Evolutionary conservation across 2,113 vertebrate genomes (phyloP).

Genomic region (Syngnathus floridae): DNA sequence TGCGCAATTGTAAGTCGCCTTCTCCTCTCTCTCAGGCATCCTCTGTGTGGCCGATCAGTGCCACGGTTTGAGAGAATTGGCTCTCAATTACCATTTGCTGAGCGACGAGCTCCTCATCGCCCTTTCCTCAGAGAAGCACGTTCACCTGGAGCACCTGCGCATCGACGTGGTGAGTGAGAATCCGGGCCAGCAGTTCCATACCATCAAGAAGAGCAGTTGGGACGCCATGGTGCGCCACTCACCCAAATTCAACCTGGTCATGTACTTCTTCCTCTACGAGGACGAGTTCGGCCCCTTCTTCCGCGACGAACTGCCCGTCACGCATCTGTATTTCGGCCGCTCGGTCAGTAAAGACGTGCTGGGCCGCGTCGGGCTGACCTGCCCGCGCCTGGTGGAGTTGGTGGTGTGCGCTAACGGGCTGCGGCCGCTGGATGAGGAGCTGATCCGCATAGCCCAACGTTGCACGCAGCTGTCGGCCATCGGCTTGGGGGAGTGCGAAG

Average conservation of each 20-base stretch:
- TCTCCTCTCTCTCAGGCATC: slow-evolving; percentile 45
- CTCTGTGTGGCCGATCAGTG: slow-evolving; percentile 86
- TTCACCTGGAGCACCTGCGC: slow-evolving; percentile 91
- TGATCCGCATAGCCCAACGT: slow-evolving; percentile 88
- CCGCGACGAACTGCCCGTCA: slow-evolving; percentile 85
- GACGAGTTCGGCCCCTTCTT: slow-evolving; percentile 96
- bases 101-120: slow-evolving; percentile 89
- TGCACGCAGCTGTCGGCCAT: slow-evolving; percentile 90
- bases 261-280: slow-evolving; percentile 97
- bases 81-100: slow-evolving; percentile 88
- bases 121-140: slow-evolving; percentile 90
- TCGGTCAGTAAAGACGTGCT: slow-evolving; percentile 95
- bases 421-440: slow-evolving; percentile 88
- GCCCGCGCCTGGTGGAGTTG: slow-evolving; percentile 88
- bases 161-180: slow-evolving; percentile 94
- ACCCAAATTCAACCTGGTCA: slow-evolving; percentile 92
- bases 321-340: slow-evolving; percentile 91
- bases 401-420: slow-evolving; percentile 95
- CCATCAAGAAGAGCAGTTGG: slow-evolving; percentile 96
- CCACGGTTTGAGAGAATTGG: slow-evolving; percentile 89
- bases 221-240: slow-evolving; percentile 93
- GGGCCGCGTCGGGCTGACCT: slow-evolving; percentile 89
- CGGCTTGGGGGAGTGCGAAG: slow-evolving; percentile 91
- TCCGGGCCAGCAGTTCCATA: slow-evolving; percentile 89
- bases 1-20: background rate